phyloP scores from a whole-genome alignment of 2,888 invertebrate species.

The Synergus umbraculus region DNA sequence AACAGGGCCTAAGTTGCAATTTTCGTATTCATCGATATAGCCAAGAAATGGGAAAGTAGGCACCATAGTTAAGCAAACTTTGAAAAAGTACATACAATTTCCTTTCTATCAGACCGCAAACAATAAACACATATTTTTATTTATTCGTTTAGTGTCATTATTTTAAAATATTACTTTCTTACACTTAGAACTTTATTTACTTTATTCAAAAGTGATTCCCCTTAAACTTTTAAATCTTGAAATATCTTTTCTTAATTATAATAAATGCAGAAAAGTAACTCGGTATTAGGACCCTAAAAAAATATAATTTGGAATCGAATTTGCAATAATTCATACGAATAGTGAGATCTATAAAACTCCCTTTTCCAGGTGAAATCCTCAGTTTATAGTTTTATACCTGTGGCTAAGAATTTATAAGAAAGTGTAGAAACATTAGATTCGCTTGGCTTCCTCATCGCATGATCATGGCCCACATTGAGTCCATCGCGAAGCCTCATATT shows the following conservation, averaged over 20 bases:
- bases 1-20: neutral
- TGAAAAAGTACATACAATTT: neutral
- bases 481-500: slow-evolving; percentile 5
- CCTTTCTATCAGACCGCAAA: neutral
- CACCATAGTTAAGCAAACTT: neutral
- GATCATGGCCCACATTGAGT: slow-evolving; percentile 56
- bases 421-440: slow-evolving; percentile 65
- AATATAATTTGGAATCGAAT: neutral
- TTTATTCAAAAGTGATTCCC: neutral
- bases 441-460: slow-evolving; percentile 58
- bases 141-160: neutral
- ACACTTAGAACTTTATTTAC: neutral
- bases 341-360: slow-evolving; percentile 1
- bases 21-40: neutral
- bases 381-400: neutral
- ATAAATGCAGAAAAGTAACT: neutral
- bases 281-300: neutral
- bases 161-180: neutral
- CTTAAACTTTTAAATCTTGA: neutral
- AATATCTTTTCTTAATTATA: neutral
- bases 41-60: neutral
- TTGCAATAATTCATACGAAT: neutral
- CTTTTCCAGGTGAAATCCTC: neutral
- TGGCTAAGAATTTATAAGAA: slow-evolving; percentile 61
- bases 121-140: neutral